These are phyloP conservation scores for Microplitis demolitor DNA, from an alignment of 1,140 invertebrate species.

Conservation along the genomic window DNA sequence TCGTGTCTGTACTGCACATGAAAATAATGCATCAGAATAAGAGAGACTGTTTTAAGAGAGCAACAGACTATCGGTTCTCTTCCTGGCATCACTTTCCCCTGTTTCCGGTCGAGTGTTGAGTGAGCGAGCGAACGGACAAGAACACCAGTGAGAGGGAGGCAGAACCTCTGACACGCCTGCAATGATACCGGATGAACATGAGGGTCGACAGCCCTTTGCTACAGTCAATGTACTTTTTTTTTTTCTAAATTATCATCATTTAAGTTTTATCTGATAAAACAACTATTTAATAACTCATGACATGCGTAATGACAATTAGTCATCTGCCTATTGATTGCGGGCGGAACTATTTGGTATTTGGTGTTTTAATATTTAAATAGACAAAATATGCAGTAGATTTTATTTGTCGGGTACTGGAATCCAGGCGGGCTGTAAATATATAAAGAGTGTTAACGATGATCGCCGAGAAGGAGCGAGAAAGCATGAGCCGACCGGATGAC, in stretches of 20 bases:
- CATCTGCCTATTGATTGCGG: too few species aligned
- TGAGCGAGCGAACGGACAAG: background rate
- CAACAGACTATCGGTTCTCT: background rate
- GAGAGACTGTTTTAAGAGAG: background rate
- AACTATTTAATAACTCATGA: too few species aligned
- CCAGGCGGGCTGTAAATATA: background rate
- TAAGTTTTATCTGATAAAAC: too few species aligned
- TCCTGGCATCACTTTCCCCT: constrained; percentile 12
- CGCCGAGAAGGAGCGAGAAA: background rate
- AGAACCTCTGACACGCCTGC: constrained; percentile 11
- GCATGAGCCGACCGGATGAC: constrained; percentile 43
- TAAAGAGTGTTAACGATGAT: too few species aligned
- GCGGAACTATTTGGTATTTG: too few species aligned
- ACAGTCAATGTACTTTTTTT: background rate
- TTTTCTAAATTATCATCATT: too few species aligned
- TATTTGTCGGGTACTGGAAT: too few species aligned
- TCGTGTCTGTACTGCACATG: too few species aligned
- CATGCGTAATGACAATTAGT: too few species aligned
- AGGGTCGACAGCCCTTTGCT: constrained; percentile 7
- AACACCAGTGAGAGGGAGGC: background rate
- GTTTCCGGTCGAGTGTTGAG: background rate
- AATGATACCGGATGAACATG: background rate
- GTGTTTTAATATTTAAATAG: too few species aligned
- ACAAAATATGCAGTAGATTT: too few species aligned
- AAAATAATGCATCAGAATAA: too few species aligned